Conservation (phyloP, 2,797 vertebrate species). For the Nasua narica region DNA sequence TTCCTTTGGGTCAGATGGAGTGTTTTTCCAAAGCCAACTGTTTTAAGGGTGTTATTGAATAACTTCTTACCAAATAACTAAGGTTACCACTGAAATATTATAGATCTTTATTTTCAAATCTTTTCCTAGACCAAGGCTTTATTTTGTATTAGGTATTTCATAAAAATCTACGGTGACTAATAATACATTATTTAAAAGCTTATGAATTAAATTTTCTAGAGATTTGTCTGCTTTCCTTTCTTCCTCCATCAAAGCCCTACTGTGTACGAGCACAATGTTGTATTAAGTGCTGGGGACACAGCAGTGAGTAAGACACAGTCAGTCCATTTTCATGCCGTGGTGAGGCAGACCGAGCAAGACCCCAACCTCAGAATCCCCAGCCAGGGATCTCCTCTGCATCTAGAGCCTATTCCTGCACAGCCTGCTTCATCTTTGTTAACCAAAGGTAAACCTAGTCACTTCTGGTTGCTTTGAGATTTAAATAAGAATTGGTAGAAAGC, state of each 20-base stretch:
- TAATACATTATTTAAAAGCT: neutral
- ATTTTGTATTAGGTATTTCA: constrained; percentile 18
- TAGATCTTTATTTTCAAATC: constrained; percentile 26
- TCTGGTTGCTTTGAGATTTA: neutral
- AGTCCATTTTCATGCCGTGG: neutral
- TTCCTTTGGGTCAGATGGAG: constrained; percentile 31
- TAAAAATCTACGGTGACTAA: constrained; percentile 11
- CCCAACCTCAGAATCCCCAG: neutral
- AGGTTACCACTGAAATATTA: neutral
- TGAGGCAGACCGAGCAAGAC: neutral
- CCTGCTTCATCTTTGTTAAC: neutral
- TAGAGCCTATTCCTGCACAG: neutral
- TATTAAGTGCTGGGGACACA: neutral
- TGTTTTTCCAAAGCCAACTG: constrained; percentile 43
- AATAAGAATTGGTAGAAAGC: neutral
- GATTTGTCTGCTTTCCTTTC: neutral
- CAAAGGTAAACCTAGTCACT: neutral
- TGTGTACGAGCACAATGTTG: neutral
- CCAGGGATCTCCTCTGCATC: neutral
- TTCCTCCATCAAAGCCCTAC: neutral
- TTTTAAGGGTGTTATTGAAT: constrained; percentile 11
- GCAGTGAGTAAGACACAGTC: neutral
- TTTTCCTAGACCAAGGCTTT: neutral
- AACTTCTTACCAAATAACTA: neutral
- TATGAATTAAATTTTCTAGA: neutral